Conservation (phyloP, 1,140 invertebrate genomes). For the Drosophila repleta region DNA sequence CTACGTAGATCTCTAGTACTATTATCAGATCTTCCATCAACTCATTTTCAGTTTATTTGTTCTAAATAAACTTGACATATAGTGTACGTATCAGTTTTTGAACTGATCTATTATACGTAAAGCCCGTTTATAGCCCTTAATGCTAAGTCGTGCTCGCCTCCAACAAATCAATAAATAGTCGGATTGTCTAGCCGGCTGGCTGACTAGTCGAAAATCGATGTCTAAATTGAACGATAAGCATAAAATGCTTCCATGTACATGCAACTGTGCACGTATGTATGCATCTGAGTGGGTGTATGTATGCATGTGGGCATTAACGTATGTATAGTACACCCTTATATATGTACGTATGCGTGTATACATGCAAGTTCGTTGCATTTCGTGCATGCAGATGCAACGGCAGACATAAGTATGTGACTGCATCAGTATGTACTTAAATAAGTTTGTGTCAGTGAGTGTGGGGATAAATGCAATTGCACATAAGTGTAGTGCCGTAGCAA, state of each 20-base stretch:
- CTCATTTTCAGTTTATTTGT: too few species aligned
- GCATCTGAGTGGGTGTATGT: constrained; percentile 2
- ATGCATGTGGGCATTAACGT: not conserved
- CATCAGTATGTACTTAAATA: constrained; percentile 4
- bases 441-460: constrained; percentile 8
- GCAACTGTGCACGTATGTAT: too few species aligned
- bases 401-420: constrained; percentile 3
- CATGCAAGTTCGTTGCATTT: constrained; percentile 8
- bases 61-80: too few species aligned
- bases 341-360: not conserved
- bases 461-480: constrained; percentile 26
- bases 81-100: too few species aligned
- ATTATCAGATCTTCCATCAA: too few species aligned
- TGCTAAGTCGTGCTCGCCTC: too few species aligned
- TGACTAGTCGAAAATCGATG: constrained; percentile 11
- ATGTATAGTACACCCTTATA: constrained; percentile 1
- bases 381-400: not conserved
- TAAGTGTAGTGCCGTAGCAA: constrained; percentile 50
- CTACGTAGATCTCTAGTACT: too few species aligned
- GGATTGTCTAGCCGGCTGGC: constrained; percentile 5
- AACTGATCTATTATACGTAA: too few species aligned
- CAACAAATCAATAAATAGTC: constrained; percentile 7
- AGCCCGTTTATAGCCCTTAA: too few species aligned
- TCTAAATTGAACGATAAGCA: not conserved
- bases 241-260: not conserved